These are phyloP conservation scores for Porphyrio hochstetteri DNA, from an alignment of 2,113 vertebrate species.

Conservation along the genomic window DNA sequence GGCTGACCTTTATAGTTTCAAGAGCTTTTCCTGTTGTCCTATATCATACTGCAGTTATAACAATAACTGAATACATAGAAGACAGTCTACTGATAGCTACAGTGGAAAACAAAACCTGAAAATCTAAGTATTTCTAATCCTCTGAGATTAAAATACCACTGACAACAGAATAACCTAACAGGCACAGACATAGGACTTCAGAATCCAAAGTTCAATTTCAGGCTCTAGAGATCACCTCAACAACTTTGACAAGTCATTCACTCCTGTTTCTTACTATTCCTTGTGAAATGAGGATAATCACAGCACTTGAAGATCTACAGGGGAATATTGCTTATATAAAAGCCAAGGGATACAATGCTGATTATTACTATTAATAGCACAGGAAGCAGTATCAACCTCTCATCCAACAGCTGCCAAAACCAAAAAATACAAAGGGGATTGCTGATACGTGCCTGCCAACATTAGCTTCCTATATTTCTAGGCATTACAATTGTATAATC, in stretches of 20 bases:
- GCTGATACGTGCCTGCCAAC: neutral
- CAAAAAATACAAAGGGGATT: neutral
- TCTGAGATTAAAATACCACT: neutral
- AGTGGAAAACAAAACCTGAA: neutral
- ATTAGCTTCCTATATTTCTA: neutral
- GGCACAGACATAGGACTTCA: neutral
- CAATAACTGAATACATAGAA: neutral
- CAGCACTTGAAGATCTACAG: neutral
- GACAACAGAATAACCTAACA: neutral
- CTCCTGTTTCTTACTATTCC: neutral
- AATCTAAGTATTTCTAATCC: neutral
- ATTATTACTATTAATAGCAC: neutral
- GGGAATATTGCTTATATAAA: neutral
- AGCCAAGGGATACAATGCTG: neutral
- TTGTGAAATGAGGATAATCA: neutral
- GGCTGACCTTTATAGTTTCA: neutral
- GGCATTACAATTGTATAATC: neutral
- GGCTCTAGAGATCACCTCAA: neutral
- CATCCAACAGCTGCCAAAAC: neutral
- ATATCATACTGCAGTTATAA: neutral
- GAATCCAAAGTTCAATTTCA: neutral
- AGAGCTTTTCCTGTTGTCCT: neutral
- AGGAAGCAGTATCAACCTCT: neutral
- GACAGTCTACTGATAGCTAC: neutral
- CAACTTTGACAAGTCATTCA: neutral